Evolutionary conservation across 2,113 vertebrate species (phyloP).

Genomic region (Puffinus mauretanicus): DNA sequence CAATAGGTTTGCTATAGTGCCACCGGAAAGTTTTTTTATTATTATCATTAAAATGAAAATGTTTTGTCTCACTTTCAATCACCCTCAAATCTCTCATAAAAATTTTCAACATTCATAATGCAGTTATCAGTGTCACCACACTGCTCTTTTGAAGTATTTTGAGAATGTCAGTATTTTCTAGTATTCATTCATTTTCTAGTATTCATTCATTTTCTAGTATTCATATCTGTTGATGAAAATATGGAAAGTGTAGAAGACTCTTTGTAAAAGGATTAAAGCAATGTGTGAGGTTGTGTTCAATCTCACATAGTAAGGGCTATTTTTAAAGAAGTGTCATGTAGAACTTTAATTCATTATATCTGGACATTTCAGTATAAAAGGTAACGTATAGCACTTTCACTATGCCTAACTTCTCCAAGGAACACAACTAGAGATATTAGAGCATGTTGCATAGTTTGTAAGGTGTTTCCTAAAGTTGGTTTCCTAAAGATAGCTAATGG

Average conservation of each 20-base stretch:
- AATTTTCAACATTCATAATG: background rate
- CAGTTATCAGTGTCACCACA: background rate
- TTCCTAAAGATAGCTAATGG: background rate
- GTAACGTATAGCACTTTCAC: background rate
- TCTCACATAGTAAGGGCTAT: background rate
- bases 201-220: background rate
- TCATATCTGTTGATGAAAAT: conserved; percentile 4
- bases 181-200: background rate
- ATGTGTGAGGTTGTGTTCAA: background rate
- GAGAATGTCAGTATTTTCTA: background rate
- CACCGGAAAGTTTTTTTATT: background rate
- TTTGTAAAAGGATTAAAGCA: background rate
- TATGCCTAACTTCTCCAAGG: background rate
- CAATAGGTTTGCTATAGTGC: background rate
- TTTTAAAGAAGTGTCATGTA: background rate
- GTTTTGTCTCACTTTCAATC: conserved; percentile 2
- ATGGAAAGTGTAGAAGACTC: background rate
- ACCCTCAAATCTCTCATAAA: background rate
- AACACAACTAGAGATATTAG: background rate
- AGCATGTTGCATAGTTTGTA: background rate
- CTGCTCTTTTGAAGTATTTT: background rate
- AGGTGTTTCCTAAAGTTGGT: background rate
- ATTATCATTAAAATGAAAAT: background rate
- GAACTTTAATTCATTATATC: background rate
- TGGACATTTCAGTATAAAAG: background rate